Conservation (phyloP, 2,113 vertebrate species). For the Gyps fulvus region DNA sequence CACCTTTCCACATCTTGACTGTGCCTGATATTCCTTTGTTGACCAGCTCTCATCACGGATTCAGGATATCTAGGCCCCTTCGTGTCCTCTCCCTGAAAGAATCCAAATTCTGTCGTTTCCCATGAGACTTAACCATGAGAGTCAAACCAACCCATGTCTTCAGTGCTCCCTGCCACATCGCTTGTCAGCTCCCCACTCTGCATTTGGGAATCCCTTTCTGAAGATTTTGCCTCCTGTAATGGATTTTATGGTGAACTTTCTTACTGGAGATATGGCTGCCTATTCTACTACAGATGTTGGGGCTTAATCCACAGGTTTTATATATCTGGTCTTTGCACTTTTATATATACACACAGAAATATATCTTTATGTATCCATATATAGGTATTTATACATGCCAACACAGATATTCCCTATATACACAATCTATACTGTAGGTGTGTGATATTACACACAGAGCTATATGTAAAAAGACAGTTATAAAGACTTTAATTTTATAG, state of each 20-base stretch:
- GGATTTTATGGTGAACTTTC: neutral
- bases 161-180: rapidly evolving
- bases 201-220: neutral
- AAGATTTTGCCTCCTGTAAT: neutral
- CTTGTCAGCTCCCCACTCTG: neutral
- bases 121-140: neutral
- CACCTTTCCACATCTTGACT: neutral
- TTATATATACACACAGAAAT: neutral
- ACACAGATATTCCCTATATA: neutral
- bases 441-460: neutral
- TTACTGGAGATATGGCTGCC: neutral
- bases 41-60: rapidly evolving
- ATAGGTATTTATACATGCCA: neutral
- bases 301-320: neutral
- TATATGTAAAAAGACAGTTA: neutral
- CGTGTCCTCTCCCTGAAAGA: neutral
- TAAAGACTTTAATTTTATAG: neutral
- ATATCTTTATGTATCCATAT: neutral
- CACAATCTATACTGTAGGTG: neutral
- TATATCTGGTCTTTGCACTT: neutral
- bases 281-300: neutral
- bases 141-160: neutral
- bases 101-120: neutral
- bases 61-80: neutral
- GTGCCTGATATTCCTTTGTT: neutral